phyloP scores from a whole-genome alignment of 2,113 vertebrate genomes.

The Phaetusa simplex region DNA sequence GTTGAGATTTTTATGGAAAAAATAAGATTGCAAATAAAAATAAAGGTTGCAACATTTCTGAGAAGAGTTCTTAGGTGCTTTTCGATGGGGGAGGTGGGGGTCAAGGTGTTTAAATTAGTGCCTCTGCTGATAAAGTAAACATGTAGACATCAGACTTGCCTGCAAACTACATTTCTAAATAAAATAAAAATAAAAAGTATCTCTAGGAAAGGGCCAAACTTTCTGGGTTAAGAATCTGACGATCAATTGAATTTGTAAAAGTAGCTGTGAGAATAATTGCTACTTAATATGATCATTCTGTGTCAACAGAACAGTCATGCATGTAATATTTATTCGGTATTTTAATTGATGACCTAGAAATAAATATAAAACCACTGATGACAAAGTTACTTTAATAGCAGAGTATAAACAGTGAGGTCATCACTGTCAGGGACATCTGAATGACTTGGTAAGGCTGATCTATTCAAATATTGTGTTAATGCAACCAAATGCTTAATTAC shows the following conservation, averaged over 20 bases:
- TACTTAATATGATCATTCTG: background rate
- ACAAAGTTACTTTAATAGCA: background rate
- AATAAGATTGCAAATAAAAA: background rate
- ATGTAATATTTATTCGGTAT: background rate
- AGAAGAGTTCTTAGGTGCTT: background rate
- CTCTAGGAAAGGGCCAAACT: background rate
- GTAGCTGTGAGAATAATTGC: background rate
- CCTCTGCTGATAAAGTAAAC: background rate
- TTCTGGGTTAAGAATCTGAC: background rate
- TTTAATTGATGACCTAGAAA: conserved; percentile 1
- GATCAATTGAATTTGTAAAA: background rate
- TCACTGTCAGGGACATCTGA: background rate
- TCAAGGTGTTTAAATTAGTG: background rate
- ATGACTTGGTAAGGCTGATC: background rate
- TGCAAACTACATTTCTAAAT: background rate
- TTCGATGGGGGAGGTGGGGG: background rate
- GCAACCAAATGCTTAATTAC: background rate
- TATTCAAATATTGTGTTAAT: background rate
- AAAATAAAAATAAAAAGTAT: background rate
- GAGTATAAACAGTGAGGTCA: background rate
- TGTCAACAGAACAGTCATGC: background rate
- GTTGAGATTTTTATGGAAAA: background rate
- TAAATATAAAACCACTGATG: background rate
- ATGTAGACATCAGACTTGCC: background rate
- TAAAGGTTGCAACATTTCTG: background rate